phyloP scores from a whole-genome alignment of 2,113 vertebrate genomes.

The Crotalus viridis region DNA sequence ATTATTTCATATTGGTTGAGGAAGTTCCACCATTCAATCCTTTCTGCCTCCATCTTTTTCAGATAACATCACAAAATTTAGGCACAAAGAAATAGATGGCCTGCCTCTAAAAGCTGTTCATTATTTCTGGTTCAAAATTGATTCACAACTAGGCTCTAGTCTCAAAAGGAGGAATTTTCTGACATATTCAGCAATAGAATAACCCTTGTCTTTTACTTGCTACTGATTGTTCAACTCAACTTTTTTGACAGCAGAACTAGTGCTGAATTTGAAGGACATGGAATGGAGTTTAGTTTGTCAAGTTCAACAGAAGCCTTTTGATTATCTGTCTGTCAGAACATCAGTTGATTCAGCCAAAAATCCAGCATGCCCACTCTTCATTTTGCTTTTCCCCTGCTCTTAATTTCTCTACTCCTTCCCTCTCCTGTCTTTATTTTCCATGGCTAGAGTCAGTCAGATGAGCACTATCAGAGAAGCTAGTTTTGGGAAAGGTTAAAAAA shows the following conservation, averaged over 20 bases:
- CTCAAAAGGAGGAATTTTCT: neutral
- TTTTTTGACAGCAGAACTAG: neutral
- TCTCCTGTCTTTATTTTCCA: constrained; percentile 32
- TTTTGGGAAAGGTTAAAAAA: constrained; percentile 68
- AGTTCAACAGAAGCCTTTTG: constrained; percentile 8
- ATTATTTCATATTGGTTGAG: neutral
- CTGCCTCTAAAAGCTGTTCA: neutral
- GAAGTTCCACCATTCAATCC: neutral
- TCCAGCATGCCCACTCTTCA: neutral
- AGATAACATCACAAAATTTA: neutral
- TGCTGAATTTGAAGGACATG: neutral
- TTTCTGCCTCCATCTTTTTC: neutral
- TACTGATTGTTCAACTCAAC: neutral
- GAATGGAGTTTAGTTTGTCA: neutral
- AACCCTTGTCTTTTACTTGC: neutral
- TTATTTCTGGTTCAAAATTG: neutral
- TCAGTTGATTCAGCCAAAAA: constrained; percentile 46
- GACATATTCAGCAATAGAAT: neutral
- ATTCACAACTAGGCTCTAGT: neutral
- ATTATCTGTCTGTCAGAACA: constrained; percentile 7
- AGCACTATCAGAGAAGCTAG: constrained; percentile 44
- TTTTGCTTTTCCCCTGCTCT: constrained; percentile 44
- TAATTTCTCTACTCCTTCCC: constrained; percentile 14
- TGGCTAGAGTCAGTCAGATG: constrained; percentile 41
- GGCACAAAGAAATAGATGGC: neutral